Conservation (phyloP, 2,888 invertebrate species). For the Melanostoma scalare region DNA sequence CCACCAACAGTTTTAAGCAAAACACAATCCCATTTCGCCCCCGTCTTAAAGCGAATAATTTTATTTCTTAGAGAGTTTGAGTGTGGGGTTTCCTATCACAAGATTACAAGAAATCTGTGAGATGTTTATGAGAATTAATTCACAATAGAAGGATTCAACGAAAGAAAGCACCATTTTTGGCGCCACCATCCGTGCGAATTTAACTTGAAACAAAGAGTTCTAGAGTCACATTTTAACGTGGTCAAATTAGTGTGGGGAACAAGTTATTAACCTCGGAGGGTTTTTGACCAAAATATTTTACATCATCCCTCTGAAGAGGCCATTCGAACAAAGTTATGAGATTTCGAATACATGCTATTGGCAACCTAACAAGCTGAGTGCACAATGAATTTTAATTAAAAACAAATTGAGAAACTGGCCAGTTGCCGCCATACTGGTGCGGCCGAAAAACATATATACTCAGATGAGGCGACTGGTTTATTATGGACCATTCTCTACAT, state of each 20-base stretch:
- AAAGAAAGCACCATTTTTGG: slow-evolving; percentile 38
- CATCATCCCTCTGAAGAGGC: too few relatives aligned
- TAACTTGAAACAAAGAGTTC: slow-evolving; percentile 51
- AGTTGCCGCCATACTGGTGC: slow-evolving; percentile 12
- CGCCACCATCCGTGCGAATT: slow-evolving; percentile 31
- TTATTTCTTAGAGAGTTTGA: not conserved
- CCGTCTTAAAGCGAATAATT: slow-evolving; percentile 11
- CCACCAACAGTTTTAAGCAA: slow-evolving; percentile 8
- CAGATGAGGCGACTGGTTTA: slow-evolving; percentile 52
- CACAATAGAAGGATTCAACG: slow-evolving; percentile 48
- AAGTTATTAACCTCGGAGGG: slow-evolving; percentile 55
- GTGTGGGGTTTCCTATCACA: not conserved
- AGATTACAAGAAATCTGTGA: slow-evolving; percentile 26
- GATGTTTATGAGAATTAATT: slow-evolving; percentile 66
- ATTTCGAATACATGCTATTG: not conserved
- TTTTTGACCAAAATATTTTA: too few relatives aligned
- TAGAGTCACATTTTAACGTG: slow-evolving; percentile 35
- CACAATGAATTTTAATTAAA: slow-evolving; percentile 24
- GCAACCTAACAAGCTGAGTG: slow-evolving; percentile 11
- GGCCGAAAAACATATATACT: slow-evolving; percentile 46
- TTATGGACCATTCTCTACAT: slow-evolving; percentile 30
- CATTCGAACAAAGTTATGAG: not conserved
- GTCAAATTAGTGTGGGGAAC: slow-evolving; percentile 41
- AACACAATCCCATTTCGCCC: slow-evolving; percentile 14
- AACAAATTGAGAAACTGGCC: slow-evolving; percentile 38